Percentiles rank a stretch among this genome's conserved stretches.
These are phyloP conservation scores for Limnephilus marmoratus DNA, from an alignment of 2,888 invertebrate genomes.

Conservation along the genomic window DNA sequence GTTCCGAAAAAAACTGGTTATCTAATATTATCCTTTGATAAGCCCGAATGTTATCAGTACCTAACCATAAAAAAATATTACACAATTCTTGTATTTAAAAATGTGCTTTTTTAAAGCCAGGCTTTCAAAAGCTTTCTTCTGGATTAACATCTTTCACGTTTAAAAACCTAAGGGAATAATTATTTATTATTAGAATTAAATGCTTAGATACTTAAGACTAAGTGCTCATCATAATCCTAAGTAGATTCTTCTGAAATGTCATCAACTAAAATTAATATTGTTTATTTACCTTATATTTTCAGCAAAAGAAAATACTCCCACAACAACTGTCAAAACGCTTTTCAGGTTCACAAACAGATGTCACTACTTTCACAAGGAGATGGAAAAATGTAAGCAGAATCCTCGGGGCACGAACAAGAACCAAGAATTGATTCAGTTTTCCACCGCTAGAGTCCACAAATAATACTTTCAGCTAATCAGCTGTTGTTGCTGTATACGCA, in stretches of 20 bases:
- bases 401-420: slow-evolving; percentile 6
- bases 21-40: neutral
- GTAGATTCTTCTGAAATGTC: neutral
- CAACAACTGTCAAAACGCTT: slow-evolving; percentile 31
- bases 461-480: neutral
- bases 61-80: neutral
- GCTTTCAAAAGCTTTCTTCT: neutral
- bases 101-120: neutral
- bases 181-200: neutral
- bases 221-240: neutral
- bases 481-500: neutral
- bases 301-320: neutral
- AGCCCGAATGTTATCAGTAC: neutral
- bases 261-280: neutral
- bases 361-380: slow-evolving; percentile 1
- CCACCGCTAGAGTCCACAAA: slow-evolving; percentile 25
- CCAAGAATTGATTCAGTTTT: slow-evolving; percentile 35
- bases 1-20: neutral
- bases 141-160: neutral
- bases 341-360: slow-evolving; percentile 40
- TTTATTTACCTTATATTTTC: neutral
- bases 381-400: neutral
- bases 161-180: neutral
- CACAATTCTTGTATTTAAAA: neutral
- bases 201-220: neutral